Percentiles rank a stretch among this genome's conserved stretches.
phyloP scores from a whole-genome alignment of 2,888 invertebrate genomes.

The Spilarctia lutea region DNA sequence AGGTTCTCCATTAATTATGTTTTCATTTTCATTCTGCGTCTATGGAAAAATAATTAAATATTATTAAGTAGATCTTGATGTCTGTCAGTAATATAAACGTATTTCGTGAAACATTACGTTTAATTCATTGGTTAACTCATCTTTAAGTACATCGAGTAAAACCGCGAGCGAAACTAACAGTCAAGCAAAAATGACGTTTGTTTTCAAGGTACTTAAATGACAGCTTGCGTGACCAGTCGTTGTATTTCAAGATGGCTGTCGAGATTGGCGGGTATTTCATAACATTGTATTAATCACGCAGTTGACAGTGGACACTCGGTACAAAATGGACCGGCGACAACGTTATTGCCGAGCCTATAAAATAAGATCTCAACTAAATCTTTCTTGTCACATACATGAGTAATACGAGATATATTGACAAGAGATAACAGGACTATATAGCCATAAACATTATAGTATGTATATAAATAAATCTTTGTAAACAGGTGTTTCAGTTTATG shows the following conservation, averaged over 20 bases:
- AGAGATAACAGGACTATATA: neutral
- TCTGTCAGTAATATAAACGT: too few species aligned
- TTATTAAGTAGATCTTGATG: neutral
- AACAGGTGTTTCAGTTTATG: neutral
- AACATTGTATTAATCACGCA: constrained; percentile 33
- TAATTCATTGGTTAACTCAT: too few species aligned
- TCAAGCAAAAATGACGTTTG: neutral
- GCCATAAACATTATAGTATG: neutral
- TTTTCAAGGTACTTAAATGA: neutral
- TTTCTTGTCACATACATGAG: neutral
- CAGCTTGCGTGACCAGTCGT: constrained; percentile 6
- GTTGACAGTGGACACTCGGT: constrained; percentile 36
- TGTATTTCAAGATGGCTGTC: constrained; percentile 28
- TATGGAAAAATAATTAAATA: too few species aligned
- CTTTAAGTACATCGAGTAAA: neutral
- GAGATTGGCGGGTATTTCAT: constrained; percentile 31
- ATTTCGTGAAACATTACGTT: too few species aligned
- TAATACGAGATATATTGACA: neutral
- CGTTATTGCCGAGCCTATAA: constrained; percentile 20
- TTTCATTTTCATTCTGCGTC: too few species aligned
- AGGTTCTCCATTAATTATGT: too few species aligned
- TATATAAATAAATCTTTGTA: neutral
- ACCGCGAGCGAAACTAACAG: neutral
- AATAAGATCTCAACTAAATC: constrained; percentile 13
- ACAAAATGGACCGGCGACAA: constrained; percentile 38